These are phyloP conservation scores for Eupristina koningsbergeri DNA, from an alignment of 1,140 invertebrate genomes.

Conservation along the genomic window DNA sequence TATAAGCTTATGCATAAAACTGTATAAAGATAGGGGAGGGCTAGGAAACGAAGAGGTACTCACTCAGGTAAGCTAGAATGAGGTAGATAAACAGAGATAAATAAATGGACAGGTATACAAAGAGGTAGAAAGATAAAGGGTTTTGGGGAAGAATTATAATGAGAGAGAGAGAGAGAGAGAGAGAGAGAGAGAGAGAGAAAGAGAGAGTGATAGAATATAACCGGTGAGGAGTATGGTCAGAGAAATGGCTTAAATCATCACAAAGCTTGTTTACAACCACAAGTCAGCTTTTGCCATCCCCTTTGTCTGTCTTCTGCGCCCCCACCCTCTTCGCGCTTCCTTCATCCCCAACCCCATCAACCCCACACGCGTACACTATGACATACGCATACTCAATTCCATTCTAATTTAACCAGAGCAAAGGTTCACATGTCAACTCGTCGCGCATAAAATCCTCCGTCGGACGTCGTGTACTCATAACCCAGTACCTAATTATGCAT, in stretches of 20 bases:
- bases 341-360: neutral
- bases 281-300: conserved; percentile 6
- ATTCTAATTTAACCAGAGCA: conserved; percentile 37
- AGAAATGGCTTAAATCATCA: conserved; percentile 52
- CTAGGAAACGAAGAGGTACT: neutral
- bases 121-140: neutral
- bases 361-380: neutral
- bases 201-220: neutral
- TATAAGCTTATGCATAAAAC: neutral
- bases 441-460: neutral
- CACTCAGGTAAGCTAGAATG: neutral
- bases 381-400: conserved; percentile 20
- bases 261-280: conserved; percentile 48
- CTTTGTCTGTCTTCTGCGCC: neutral
- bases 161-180: neutral
- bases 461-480: conserved; percentile 24
- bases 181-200: neutral
- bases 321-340: neutral
- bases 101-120: neutral
- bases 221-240: neutral
- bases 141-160: too few species aligned
- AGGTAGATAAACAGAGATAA: neutral
- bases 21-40: neutral
- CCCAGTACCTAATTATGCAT: conserved; percentile 43
- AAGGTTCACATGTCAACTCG: too few species aligned